Evolutionary conservation across 2,797 vertebrate species (phyloP).

Genomic region (Malurus leucopterus): DNA sequence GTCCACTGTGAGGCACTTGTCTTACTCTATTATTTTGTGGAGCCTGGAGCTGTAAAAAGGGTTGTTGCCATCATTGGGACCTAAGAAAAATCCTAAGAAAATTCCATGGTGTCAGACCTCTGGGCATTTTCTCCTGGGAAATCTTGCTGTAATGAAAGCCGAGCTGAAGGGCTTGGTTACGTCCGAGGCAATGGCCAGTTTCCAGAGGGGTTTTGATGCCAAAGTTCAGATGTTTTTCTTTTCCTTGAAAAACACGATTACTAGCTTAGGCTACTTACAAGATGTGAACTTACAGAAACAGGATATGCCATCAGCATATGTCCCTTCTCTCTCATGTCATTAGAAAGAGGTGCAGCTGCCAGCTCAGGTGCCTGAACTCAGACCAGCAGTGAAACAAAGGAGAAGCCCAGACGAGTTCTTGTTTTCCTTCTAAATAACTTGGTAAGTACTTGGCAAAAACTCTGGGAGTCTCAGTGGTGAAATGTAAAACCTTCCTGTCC

Average conservation of each 20-base stretch:
- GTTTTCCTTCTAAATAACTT: constrained; percentile 48
- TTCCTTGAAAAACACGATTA: background rate
- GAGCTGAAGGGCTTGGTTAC: background rate
- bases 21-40: background rate
- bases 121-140: constrained; percentile 6
- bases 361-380: constrained; percentile 36
- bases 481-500: constrained; percentile 33
- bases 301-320: constrained; percentile 29
- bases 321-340: constrained; percentile 22
- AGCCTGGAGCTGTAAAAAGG: background rate
- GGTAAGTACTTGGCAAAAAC: constrained; percentile 43
- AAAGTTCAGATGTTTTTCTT: constrained; percentile 32
- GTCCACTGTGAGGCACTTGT: background rate
- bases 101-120: background rate
- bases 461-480: constrained; percentile 20
- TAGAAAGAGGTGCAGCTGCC: constrained; percentile 39
- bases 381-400: constrained; percentile 37
- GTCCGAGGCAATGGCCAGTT: background rate
- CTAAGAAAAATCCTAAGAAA: background rate
- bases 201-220: constrained; percentile 19
- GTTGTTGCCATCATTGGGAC: fast-evolving
- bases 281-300: constrained; percentile 35
- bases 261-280: constrained; percentile 9
- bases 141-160: background rate
- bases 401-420: constrained; percentile 11